Evolutionary conservation across 2,797 vertebrate species (phyloP), one percentile per base, ranked within the genome.

Genomic region (Apogon talboti): DNA sequence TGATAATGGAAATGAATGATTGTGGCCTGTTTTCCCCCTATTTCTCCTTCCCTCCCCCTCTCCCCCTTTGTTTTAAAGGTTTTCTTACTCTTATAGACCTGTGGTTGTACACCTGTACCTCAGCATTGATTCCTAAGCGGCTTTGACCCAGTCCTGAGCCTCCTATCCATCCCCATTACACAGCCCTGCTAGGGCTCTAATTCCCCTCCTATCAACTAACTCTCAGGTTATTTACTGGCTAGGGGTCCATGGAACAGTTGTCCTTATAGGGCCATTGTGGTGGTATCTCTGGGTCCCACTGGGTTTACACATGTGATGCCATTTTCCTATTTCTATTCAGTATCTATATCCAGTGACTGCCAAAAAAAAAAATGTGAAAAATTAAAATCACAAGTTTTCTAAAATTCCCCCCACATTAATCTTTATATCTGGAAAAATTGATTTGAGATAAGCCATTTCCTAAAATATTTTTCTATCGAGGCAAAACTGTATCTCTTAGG

Each of bases 111-210:
- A 92, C 89, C 92, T 92, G 90, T 90, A 90, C 87, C 84, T 80
- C 80, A 78, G 82, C 91, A 93, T 93, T 91, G 92, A 93, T 93
- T 90, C 80, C 84, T 89, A 86, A 90, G 89, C 79, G 75, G 84
- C 86, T 91, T 83, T 94, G 92, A 94, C 92, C 93, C 89, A 72
- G 81, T 75, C 78, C 86, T 79, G 89, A 90, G 89, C 88, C 90
- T 90, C 89, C 92, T 92, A 94, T 94, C 92, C 91, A 94, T 94
- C 92, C 92, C 89, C 90, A 94, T 94, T 94, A 94, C 87, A 58
- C 79, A 78, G 88, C 90, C 79, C 87, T 85, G 84, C 83, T 85
- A 90, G 82, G 82, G 71, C 89, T 88, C 89, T 94, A 93, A 93
- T 94, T 94, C 86, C 87, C 78, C 88, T 87, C 82, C 89, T 89